A percentile compares a stretch with the other conserved stretches of the same genome.
Conservation (phyloP, 2,113 vertebrate genomes). For the Capricornis sumatraensis region DNA sequence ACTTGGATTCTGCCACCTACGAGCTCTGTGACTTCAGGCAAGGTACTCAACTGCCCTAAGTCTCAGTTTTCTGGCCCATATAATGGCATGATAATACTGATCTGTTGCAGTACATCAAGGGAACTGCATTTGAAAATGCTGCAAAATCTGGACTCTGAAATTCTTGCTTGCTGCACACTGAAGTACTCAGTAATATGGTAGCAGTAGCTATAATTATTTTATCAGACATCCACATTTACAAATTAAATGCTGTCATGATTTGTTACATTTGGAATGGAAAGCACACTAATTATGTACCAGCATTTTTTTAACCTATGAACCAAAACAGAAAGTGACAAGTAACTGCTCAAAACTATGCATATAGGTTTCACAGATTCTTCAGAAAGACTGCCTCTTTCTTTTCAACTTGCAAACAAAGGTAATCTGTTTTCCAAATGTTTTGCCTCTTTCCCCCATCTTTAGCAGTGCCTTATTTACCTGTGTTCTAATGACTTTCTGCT, state of each 20-base stretch:
- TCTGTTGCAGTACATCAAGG: not conserved
- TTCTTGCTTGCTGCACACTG: not conserved
- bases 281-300: not conserved
- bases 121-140: not conserved
- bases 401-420: not conserved
- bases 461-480: conserved; percentile 61
- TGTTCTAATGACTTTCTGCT: conserved; percentile 70
- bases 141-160: not conserved
- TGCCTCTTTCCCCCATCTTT: not conserved
- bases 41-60: not conserved
- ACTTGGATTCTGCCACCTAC: not conserved
- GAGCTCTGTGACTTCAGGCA: not conserved
- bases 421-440: conserved; percentile 40
- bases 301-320: not conserved
- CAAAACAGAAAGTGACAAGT: conserved; percentile 13
- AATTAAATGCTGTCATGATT: not conserved
- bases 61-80: not conserved
- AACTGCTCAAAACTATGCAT: not conserved
- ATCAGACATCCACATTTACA: not conserved
- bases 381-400: not conserved
- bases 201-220: not conserved
- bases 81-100: not conserved
- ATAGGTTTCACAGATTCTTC: not conserved
- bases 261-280: not conserved
- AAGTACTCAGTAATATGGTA: not conserved